phyloP scores from a whole-genome alignment of 1,140 invertebrate species.

The Agrypnia vestita region DNA sequence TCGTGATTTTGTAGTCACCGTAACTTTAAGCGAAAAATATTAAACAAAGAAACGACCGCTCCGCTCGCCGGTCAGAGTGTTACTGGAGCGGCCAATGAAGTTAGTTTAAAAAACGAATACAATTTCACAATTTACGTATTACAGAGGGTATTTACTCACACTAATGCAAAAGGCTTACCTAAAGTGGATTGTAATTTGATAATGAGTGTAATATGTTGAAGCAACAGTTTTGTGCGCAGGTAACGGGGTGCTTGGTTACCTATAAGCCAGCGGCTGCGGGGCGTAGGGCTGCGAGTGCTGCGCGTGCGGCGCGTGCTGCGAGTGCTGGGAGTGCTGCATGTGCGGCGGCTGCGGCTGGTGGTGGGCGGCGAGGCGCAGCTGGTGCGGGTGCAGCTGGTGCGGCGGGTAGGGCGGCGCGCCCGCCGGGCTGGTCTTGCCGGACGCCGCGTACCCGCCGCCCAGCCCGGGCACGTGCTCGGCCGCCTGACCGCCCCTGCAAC shows the following conservation, averaged over 20 bases:
- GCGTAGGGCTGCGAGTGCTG: slow-evolving; percentile 69
- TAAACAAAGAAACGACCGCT: too few species aligned
- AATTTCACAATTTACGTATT: too few species aligned
- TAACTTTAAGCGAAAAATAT: too few species aligned
- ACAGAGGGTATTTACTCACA: too few species aligned
- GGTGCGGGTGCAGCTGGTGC: slow-evolving; percentile 65
- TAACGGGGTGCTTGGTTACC: slow-evolving; percentile 57
- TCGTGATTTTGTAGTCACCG: too few species aligned
- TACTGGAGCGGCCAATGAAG: too few species aligned
- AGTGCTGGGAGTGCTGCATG: slow-evolving; percentile 61
- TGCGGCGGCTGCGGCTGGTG: slow-evolving; percentile 56
- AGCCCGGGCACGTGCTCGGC: slow-evolving; percentile 61
- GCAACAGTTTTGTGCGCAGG: too few species aligned
- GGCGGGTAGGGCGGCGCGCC: slow-evolving; percentile 63
- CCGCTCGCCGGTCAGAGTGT: too few species aligned
- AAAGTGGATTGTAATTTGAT: too few species aligned
- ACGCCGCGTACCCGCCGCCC: slow-evolving; percentile 67
- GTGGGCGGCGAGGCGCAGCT: slow-evolving; percentile 54
- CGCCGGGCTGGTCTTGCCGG: slow-evolving; percentile 61
- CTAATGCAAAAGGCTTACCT: too few species aligned
- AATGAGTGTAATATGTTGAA: too few species aligned
- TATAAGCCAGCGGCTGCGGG: slow-evolving; percentile 67
- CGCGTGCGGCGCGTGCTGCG: slow-evolving; percentile 65
- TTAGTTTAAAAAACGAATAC: too few species aligned
- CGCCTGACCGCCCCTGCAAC: slow-evolving; percentile 57